Evolutionary conservation across 1,140 invertebrate genomes (phyloP), one percentile per base, ranked within the genome.

Genomic region (Pogonomyrmex californicus): DNA sequence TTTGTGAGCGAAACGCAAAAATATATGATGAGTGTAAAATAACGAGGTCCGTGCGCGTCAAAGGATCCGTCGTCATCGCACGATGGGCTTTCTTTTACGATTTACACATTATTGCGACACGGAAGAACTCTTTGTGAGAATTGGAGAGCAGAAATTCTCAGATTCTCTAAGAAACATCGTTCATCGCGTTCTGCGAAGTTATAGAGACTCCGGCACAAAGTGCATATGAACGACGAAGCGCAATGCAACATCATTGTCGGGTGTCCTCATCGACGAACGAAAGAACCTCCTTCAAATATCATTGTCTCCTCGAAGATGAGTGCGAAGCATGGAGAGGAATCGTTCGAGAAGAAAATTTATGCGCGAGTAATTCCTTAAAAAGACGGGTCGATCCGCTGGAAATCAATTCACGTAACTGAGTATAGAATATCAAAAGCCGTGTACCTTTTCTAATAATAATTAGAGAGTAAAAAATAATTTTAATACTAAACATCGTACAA

Each of bases 31-130:
- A 30, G 38, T 60, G 44, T 60, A 36, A 83, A 60, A 75, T 83
- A 83, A 83, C 68, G 54, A 83, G 54, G 33, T 73, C 41, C 54
- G 79, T 17, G 23, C 12, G 23, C 41, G 41, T 83, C 79, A 83
- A 83, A 83, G 68, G 30, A 60, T 82, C 10, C 54, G 17, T 54
- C 47, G 41, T 75, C 36, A 60, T 62, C 78, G 44, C 30, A 36
- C 58, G 44, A 36, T 12, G 10, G 41, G 41, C 56, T 49, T 70
- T 83, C 68, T 75, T 68, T 83, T 75, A 71, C 44, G 79, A 83
- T 83, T 83, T 62, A 73, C 68, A 83, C 68, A 83, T 83, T 83
- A 83, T 83, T 75, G 68, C 68, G 54, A 83, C 7, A 36, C 68
- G 44, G 44, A 49, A 62, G 41, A 41, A 7, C 36, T 5, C 54